These are phyloP conservation scores for Parnassius mnemosyne DNA, from an alignment of 2,888 invertebrate species.

Conservation along the genomic window DNA sequence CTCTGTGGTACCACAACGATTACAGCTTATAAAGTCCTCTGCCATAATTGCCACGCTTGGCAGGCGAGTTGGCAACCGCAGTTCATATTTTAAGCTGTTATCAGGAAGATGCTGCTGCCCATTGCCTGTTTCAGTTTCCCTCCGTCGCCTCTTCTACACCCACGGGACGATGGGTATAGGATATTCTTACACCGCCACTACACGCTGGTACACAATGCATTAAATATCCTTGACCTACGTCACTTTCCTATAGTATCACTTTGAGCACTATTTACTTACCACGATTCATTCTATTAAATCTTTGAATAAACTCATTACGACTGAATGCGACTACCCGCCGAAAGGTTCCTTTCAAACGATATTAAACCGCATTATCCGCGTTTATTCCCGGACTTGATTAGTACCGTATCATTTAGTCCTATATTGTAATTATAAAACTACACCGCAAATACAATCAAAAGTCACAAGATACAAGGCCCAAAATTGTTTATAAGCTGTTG, in stretches of 20 bases:
- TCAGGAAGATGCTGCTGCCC: too few relatives aligned
- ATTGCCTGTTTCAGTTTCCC: too few relatives aligned
- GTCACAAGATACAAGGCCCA: conserved; percentile 36
- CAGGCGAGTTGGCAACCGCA: too few relatives aligned
- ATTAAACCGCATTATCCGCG: conserved; percentile 77
- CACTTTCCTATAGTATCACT: conserved; percentile 31
- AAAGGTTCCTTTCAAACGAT: conserved; percentile 76
- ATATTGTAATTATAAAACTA: conserved; percentile 69
- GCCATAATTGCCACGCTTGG: too few relatives aligned
- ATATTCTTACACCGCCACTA: too few relatives aligned
- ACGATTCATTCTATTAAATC: conserved; percentile 77
- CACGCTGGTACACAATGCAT: too few relatives aligned
- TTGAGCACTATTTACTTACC: conserved; percentile 71
- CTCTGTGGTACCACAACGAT: too few relatives aligned
- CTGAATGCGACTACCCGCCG: conserved; percentile 75
- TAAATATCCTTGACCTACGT: conserved; percentile 2
- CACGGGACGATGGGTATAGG: too few relatives aligned
- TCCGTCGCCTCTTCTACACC: too few relatives aligned
- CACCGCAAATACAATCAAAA: conserved; percentile 43
- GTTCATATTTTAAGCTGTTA: too few relatives aligned
- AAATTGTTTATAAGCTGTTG: conserved; percentile 35
- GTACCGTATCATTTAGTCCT: conserved; percentile 80
- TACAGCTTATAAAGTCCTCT: too few relatives aligned
- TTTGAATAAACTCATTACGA: conserved; percentile 78
- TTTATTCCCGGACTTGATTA: conserved; percentile 78